Evolutionary conservation across 2,888 invertebrate genomes (phyloP).

Genomic region (Theodoxus fluviatilis): DNA sequence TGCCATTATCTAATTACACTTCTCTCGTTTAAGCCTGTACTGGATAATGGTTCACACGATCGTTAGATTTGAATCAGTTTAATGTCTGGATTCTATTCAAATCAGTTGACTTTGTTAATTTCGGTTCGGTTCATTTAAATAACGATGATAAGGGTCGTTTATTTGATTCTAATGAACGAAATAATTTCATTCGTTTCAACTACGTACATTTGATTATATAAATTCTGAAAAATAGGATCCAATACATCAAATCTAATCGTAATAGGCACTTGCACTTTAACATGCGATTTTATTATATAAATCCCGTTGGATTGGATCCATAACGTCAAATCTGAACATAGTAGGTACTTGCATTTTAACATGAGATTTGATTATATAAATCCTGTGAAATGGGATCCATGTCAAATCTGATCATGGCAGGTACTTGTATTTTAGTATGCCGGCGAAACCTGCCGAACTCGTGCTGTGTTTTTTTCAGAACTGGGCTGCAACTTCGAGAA

Average conservation of each 20-base stretch:
- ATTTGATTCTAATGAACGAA: too few species aligned
- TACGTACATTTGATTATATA: not conserved
- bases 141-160: too few species aligned
- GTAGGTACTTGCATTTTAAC: not conserved
- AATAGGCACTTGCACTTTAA: not conserved
- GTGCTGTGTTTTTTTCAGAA: slow-evolving; percentile 32
- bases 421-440: too few species aligned
- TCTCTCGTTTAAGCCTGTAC: too few species aligned
- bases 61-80: too few species aligned
- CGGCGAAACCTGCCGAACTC: too few species aligned
- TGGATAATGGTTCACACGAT: too few species aligned
- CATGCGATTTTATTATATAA: not conserved
- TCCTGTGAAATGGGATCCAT: not conserved
- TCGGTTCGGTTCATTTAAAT: too few species aligned
- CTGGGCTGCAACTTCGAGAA: slow-evolving; percentile 56
- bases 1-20: too few species aligned
- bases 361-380: not conserved
- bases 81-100: too few species aligned
- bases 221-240: not conserved
- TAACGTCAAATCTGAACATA: not conserved
- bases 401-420: not conserved
- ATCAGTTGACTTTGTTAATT: too few species aligned
- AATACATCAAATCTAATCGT: not conserved
- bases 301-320: not conserved
- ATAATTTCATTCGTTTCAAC: too few species aligned